Evolutionary conservation across 2,113 vertebrate genomes (phyloP).

Genomic region (Numenius arquata): DNA sequence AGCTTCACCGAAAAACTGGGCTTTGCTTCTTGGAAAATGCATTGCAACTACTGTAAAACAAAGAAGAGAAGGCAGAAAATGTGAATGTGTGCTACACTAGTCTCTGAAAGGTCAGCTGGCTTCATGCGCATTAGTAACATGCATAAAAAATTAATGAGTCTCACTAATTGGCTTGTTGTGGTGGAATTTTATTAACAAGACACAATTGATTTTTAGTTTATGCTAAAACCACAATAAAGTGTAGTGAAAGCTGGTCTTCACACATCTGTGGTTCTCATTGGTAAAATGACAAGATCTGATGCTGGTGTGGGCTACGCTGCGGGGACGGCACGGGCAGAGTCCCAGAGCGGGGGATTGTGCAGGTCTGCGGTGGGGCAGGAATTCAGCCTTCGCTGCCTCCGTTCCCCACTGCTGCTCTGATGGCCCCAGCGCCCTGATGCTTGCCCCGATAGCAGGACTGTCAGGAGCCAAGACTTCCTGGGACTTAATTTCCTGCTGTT

Average conservation of each 20-base stretch:
- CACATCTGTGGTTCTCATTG: background rate
- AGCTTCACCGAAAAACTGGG: background rate
- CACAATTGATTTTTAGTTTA: constrained; percentile 23
- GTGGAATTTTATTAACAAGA: constrained; percentile 47
- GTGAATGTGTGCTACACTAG: background rate
- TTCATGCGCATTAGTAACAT: background rate
- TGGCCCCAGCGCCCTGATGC: rapidly evolving
- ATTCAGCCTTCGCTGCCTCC: background rate
- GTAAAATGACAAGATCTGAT: background rate
- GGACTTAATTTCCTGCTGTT: background rate
- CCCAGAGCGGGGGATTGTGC: background rate
- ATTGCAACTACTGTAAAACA: background rate
- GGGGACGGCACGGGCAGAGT: rapidly evolving
- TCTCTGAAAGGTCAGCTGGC: constrained; percentile 30
- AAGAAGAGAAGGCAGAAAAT: background rate
- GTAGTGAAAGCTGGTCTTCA: background rate
- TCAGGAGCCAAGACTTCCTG: background rate
- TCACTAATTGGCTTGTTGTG: constrained; percentile 63
- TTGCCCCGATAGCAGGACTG: background rate
- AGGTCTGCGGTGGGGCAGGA: background rate
- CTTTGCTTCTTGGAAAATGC: background rate
- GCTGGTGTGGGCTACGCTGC: rapidly evolving
- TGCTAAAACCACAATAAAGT: constrained; percentile 14
- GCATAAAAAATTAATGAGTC: constrained; percentile 60
- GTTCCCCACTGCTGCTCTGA: background rate